phyloP scores from a whole-genome alignment of 2,888 invertebrate species.

The Gari tellinella region DNA sequence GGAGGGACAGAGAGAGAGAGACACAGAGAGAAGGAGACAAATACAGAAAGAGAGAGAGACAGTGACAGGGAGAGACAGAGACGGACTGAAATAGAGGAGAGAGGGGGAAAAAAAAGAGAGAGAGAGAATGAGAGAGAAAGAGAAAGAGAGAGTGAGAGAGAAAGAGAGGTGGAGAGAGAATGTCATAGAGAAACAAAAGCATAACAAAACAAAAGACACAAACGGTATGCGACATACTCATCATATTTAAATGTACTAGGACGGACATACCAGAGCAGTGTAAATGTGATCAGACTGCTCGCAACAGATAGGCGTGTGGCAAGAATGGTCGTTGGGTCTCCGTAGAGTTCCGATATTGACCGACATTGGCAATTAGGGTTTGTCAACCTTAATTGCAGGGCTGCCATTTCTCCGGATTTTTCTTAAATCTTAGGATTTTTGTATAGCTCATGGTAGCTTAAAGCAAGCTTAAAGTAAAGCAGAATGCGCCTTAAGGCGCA shows the following conservation, averaged over 20 bases:
- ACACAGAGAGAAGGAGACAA: too few species aligned
- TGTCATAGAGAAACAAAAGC: neutral
- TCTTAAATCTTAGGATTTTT: too few species aligned
- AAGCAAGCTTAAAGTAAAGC: too few species aligned
- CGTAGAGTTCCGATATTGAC: too few species aligned
- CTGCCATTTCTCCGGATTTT: too few species aligned
- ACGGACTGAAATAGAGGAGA: neutral
- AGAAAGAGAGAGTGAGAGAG: neutral
- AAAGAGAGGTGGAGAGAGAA: conserved; percentile 1
- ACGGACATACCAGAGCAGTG: neutral
- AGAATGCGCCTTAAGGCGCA: too few species aligned
- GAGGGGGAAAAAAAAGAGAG: neutral
- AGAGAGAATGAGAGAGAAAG: neutral
- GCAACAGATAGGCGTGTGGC: neutral
- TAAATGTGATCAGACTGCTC: neutral
- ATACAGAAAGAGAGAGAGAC: too few species aligned
- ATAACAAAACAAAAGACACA: neutral
- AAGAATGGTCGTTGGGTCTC: neutral
- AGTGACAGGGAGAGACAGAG: too few species aligned
- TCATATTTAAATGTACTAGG: too few species aligned
- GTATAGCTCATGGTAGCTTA: too few species aligned
- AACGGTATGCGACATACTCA: neutral
- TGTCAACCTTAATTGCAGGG: too few species aligned
- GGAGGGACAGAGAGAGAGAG: too few species aligned
- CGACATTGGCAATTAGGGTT: neutral